A percentile compares a stretch with the other conserved stretches of the same genome.
These are phyloP conservation scores for Zele albiditarsus DNA, from an alignment of 2,888 invertebrate species.

Conservation along the genomic window DNA sequence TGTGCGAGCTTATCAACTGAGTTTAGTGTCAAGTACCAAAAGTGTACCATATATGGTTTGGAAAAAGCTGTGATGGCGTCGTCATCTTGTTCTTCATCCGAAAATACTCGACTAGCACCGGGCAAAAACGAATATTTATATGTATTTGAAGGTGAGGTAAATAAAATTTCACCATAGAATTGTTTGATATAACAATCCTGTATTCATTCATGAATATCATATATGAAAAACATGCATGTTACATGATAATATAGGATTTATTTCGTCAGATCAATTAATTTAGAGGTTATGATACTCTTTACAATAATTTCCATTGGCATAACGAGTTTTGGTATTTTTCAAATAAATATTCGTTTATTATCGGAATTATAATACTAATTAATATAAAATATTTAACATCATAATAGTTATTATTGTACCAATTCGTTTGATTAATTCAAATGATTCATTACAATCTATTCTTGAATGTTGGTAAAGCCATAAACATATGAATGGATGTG, in stretches of 20 bases:
- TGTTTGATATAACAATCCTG: too few species aligned
- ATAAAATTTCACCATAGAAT: too few species aligned
- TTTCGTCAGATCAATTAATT: too few species aligned
- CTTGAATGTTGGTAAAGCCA: neutral
- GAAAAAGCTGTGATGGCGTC: neutral
- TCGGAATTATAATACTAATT: neutral
- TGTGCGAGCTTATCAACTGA: too few species aligned
- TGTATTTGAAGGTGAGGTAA: too few species aligned
- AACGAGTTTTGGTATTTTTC: neutral
- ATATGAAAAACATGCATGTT: too few species aligned
- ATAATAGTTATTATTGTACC: neutral
- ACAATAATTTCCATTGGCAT: too few species aligned
- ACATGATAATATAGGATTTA: too few species aligned
- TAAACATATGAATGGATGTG: neutral
- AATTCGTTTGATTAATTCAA: too few species aligned
- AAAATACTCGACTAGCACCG: neutral
- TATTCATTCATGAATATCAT: too few species aligned
- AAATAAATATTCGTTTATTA: neutral
- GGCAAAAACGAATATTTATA: neutral
- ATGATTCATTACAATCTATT: neutral
- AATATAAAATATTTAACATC: neutral
- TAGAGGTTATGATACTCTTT: too few species aligned
- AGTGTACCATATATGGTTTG: neutral
- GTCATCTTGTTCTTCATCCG: neutral
- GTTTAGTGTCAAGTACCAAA: too few species aligned